Evolutionary conservation across 2,888 invertebrate genomes (phyloP).

Genomic region (Sesamia inferens): DNA sequence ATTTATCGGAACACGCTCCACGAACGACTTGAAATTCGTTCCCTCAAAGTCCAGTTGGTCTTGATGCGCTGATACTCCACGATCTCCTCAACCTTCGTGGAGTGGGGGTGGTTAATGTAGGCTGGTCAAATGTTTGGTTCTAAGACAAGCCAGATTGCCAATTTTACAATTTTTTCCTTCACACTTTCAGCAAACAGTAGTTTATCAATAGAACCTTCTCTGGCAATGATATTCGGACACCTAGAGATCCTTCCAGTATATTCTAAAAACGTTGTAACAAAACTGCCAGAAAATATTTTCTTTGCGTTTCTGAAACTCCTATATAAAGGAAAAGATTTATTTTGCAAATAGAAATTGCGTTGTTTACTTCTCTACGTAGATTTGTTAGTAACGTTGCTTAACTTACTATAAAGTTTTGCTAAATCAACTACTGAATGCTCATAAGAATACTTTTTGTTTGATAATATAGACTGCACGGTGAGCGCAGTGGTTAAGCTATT

Average conservation of each 20-base stretch:
- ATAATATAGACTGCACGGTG: too few species aligned
- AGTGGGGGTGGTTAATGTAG: too few species aligned
- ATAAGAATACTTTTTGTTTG: constrained; percentile 1
- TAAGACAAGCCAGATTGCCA: too few species aligned
- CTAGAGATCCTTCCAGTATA: background rate
- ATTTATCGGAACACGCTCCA: too few species aligned
- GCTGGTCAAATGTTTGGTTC: too few species aligned
- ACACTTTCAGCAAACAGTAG: background rate
- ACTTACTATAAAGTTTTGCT: background rate
- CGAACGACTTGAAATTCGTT: too few species aligned
- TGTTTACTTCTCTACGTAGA: background rate
- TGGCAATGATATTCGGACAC: background rate
- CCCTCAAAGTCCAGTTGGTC: too few species aligned
- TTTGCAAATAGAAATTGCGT: background rate
- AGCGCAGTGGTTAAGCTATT: too few species aligned
- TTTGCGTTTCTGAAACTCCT: background rate
- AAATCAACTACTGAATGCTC: background rate
- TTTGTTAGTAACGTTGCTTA: background rate
- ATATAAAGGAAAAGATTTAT: background rate
- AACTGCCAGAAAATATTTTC: background rate
- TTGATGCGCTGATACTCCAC: too few species aligned
- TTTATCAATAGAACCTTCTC: background rate
- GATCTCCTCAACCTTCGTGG: too few species aligned
- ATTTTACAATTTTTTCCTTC: too few species aligned
- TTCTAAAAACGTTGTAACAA: background rate